Evolutionary conservation across 1,140 invertebrate genomes (phyloP).

Genomic region (Zaprionus ornatus): DNA sequence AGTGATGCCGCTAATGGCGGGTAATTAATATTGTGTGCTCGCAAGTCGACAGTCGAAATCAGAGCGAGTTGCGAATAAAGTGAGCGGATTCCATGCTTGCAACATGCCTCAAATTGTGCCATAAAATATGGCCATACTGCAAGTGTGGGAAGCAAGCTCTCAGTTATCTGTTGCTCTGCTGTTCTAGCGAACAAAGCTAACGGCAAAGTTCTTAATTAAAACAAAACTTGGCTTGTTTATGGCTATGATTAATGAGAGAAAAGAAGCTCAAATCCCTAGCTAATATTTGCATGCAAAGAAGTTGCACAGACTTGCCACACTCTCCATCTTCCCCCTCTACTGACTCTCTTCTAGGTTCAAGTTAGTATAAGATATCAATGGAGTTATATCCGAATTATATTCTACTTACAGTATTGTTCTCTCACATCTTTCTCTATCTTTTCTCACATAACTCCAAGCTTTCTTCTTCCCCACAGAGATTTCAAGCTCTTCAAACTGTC

Average conservation of each 20-base stretch:
- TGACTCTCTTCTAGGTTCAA: too few relatives aligned
- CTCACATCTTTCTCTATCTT: neutral
- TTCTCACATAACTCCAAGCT: neutral
- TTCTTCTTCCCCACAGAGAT: neutral
- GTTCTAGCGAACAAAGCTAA: neutral
- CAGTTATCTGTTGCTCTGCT: neutral
- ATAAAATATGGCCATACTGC: neutral
- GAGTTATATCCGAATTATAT: too few relatives aligned
- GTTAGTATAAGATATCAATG: too few relatives aligned
- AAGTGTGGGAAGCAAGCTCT: neutral
- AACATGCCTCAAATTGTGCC: conserved; percentile 15
- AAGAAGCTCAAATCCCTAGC: too few relatives aligned
- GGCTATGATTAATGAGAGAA: neutral
- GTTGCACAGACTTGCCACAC: too few relatives aligned
- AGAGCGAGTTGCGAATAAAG: conserved; percentile 31
- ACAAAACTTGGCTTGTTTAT: neutral
- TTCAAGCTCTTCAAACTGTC: neutral
- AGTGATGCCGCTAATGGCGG: conserved; percentile 75
- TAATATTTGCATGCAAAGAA: too few relatives aligned
- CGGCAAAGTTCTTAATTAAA: neutral
- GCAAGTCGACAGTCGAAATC: conserved; percentile 21
- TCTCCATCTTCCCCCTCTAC: too few relatives aligned
- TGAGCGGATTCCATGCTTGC: conserved; percentile 22
- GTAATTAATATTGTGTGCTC: conserved; percentile 68
- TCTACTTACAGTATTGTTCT: neutral